These are phyloP conservation scores for Kryptopterus vitreolus DNA, from an alignment of 2,797 vertebrate genomes.

Conservation along the genomic window DNA sequence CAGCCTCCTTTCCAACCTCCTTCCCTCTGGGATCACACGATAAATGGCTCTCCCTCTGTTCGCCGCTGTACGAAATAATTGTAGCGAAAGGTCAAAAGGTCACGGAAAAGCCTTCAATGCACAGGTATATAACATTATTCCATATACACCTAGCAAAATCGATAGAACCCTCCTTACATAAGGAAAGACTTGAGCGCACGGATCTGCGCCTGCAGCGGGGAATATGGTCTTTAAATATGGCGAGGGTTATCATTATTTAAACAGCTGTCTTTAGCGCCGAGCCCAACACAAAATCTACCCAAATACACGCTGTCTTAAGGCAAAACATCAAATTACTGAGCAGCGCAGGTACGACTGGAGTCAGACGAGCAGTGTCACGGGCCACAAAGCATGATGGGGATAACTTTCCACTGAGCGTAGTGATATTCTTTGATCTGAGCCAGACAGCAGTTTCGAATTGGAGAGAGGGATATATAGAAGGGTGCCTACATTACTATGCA, in stretches of 20 bases:
- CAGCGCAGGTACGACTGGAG: not conserved
- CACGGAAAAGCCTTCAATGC: slow-evolving; percentile 26
- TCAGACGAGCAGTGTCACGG: not conserved
- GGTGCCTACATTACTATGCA: slow-evolving; percentile 37
- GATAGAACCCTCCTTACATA: slow-evolving; percentile 6
- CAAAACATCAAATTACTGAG: slow-evolving; percentile 36
- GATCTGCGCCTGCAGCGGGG: slow-evolving; percentile 4
- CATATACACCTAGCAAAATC: slow-evolving; percentile 22
- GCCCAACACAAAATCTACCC: slow-evolving; percentile 17
- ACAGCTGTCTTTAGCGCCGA: slow-evolving; percentile 26
- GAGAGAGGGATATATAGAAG: slow-evolving; percentile 21
- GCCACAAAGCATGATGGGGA: not conserved
- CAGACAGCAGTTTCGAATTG: not conserved
- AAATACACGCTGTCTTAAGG: slow-evolving; percentile 28
- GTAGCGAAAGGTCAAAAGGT: slow-evolving; percentile 42
- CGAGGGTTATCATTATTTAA: slow-evolving; percentile 46
- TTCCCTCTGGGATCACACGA: slow-evolving; percentile 22
- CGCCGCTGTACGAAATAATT: slow-evolving; percentile 17
- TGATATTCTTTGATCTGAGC: slow-evolving; percentile 33
- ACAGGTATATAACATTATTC: slow-evolving; percentile 21
- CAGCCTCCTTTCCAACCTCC: not conserved
- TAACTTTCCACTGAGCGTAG: not conserved
- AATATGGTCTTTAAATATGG: slow-evolving; percentile 28
- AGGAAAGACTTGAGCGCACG: slow-evolving; percentile 27
- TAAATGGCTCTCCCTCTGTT: slow-evolving; percentile 5